Evolutionary conservation across 2,113 vertebrate genomes (phyloP).

Genomic region (Pyrgilauda ruficollis): DNA sequence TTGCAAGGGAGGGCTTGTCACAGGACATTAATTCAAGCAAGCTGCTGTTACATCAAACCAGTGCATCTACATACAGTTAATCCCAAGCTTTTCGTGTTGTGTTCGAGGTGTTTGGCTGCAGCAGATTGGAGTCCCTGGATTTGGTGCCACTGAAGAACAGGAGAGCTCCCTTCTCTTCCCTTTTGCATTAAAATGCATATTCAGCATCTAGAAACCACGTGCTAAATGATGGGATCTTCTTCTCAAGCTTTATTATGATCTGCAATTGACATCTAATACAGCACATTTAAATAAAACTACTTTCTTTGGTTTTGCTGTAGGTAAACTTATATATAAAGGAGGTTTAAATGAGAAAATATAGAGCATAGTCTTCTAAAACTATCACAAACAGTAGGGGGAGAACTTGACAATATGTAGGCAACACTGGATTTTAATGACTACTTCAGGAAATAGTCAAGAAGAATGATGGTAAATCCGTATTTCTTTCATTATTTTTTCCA

Average conservation of each 20-base stretch:
- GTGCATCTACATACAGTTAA: slow-evolving; percentile 55
- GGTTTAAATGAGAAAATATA: neutral
- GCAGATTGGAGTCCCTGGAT: neutral
- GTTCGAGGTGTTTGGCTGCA: slow-evolving; percentile 8
- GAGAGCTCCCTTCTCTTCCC: neutral
- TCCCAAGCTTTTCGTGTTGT: slow-evolving; percentile 51
- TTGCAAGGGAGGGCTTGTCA: slow-evolving; percentile 62
- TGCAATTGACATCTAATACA: neutral
- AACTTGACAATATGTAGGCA: neutral
- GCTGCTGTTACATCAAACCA: slow-evolving; percentile 58
- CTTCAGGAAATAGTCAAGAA: neutral
- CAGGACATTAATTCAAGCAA: slow-evolving; percentile 66
- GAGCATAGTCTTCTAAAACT: neutral
- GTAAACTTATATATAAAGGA: neutral
- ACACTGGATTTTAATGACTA: neutral
- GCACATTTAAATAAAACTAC: neutral
- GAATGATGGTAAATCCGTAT: neutral
- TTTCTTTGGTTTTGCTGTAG: neutral
- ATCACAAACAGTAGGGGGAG: neutral
- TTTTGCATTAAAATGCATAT: slow-evolving; percentile 15
- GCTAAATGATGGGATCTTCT: neutral
- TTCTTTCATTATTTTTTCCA: neutral
- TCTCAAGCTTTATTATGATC: neutral
- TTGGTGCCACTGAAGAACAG: neutral
- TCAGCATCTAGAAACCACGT: neutral